phyloP scores from a whole-genome alignment of 2,113 vertebrate species.

The Leuciscus idus region DNA sequence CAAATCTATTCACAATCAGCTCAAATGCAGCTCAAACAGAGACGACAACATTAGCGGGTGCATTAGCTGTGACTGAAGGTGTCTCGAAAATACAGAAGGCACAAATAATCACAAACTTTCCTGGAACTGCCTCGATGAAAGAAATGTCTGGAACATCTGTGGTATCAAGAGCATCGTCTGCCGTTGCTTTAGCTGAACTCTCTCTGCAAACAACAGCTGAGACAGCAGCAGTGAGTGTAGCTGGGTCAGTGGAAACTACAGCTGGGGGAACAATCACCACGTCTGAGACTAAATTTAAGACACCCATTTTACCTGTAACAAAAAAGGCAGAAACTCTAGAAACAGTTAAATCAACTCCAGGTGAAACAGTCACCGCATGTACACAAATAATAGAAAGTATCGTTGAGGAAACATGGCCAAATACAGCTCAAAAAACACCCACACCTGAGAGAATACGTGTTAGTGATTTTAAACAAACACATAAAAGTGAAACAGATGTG shows the following conservation, averaged over 20 bases:
- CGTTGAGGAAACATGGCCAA: neutral
- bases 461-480: neutral
- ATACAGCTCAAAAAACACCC: neutral
- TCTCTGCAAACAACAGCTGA: slow-evolving; percentile 1
- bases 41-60: neutral
- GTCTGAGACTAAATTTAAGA: neutral
- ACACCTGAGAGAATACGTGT: neutral
- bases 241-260: neutral
- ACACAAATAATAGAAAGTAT: neutral
- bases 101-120: neutral
- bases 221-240: slow-evolving; percentile 11
- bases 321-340: neutral
- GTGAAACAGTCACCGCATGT: neutral
- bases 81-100: neutral
- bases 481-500: neutral
- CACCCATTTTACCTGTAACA: slow-evolving; percentile 4
- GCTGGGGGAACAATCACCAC: neutral
- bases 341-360: slow-evolving; percentile 2
- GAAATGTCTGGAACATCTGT: neutral
- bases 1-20: neutral
- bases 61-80: neutral
- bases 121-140: neutral
- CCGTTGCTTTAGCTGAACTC: neutral
- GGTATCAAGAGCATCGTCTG: slow-evolving; percentile 10
- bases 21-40: neutral